These are phyloP conservation scores for Polyploca ridens DNA, from an alignment of 2,888 invertebrate genomes.

Conservation along the genomic window DNA sequence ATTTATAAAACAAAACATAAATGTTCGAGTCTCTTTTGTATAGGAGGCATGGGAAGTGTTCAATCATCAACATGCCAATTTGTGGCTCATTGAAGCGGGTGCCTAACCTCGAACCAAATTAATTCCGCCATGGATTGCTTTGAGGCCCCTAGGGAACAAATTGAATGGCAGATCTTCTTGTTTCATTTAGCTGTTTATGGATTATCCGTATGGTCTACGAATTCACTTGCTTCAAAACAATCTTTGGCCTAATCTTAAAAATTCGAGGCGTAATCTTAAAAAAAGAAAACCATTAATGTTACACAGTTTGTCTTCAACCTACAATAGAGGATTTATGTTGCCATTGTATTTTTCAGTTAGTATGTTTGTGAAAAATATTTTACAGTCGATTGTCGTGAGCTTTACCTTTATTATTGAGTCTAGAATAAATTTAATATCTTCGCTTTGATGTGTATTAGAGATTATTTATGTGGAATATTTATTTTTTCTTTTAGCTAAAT, in stretches of 20 bases:
- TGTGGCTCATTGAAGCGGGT: conserved; percentile 29
- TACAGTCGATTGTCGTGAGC: background rate
- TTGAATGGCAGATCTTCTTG: conserved; percentile 19
- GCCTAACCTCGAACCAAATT: conserved; percentile 33
- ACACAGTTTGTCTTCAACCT: background rate
- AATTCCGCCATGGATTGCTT: conserved; percentile 23
- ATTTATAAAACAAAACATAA: background rate
- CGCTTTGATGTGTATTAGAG: background rate
- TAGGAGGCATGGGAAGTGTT: conserved; percentile 20
- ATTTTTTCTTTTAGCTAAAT: background rate
- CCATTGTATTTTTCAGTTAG: background rate
- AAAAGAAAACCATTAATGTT: background rate
- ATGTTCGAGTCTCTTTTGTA: background rate
- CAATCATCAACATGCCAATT: conserved; percentile 25
- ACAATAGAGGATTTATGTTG: background rate
- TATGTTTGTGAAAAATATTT: conserved; percentile 3
- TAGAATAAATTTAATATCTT: background rate
- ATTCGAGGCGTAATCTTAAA: background rate
- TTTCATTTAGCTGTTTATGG: background rate
- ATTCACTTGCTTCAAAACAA: background rate
- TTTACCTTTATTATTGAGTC: background rate
- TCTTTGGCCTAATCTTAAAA: background rate
- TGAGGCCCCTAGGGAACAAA: conserved; percentile 21
- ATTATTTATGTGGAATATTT: conserved; percentile 2
- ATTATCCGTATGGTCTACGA: background rate